These are phyloP conservation scores for Montipora capricornis DNA, from an alignment of 64 coral and sea anemone species.

Conservation along the genomic window DNA sequence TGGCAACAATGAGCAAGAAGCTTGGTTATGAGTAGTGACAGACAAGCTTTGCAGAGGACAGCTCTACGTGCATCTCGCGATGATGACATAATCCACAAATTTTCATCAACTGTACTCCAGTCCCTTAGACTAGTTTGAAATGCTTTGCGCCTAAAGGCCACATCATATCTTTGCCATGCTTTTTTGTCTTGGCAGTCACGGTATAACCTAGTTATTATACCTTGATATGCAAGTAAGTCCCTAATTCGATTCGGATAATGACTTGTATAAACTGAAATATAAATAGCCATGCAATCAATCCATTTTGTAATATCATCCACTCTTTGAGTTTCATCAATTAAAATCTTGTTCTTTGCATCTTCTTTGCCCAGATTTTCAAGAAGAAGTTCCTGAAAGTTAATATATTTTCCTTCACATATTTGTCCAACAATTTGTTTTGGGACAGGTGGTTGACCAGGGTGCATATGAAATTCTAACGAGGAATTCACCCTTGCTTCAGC, in stretches of 20 bases:
- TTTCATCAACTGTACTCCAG: slow-evolving; percentile 94
- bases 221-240: slow-evolving; percentile 90
- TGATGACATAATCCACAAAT: slow-evolving; percentile 91
- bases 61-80: slow-evolving; percentile 84
- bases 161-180: slow-evolving; percentile 98
- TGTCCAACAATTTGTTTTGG: slow-evolving; percentile 67
- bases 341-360: slow-evolving; percentile 60
- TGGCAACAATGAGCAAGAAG: slow-evolving; percentile 71
- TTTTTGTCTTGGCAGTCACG: slow-evolving; percentile 91
- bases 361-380: slow-evolving; percentile 71
- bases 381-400: slow-evolving; percentile 94
- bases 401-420: slow-evolving; percentile 82
- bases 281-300: slow-evolving; percentile 96
- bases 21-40: slow-evolving; percentile 84
- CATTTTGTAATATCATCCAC: slow-evolving; percentile 95
- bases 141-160: slow-evolving; percentile 92
- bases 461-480: slow-evolving; percentile 53
- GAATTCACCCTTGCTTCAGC: background rate
- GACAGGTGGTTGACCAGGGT: slow-evolving; percentile 72
- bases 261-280: slow-evolving; percentile 75
- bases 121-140: slow-evolving; percentile 60
- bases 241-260: slow-evolving; percentile 63
- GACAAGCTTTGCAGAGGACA: slow-evolving; percentile 86
- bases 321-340: slow-evolving; percentile 82
- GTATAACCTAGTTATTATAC: slow-evolving; percentile 86